These are phyloP conservation scores for Caenorhabditis macrosperma DNA, from an alignment of 2,888 invertebrate genomes.

Conservation along the genomic window DNA sequence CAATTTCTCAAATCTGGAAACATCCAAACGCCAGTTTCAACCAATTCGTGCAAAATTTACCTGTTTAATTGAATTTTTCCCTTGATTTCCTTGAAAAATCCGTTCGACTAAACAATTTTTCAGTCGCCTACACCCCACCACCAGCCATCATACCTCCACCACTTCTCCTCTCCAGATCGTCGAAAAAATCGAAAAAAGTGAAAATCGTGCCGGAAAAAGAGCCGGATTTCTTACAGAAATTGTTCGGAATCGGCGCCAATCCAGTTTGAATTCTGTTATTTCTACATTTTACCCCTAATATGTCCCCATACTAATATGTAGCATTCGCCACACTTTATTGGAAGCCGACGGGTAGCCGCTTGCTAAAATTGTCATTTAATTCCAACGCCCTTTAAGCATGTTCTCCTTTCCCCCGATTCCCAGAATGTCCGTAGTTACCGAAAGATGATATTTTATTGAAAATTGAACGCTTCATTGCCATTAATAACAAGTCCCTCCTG, in stretches of 20 bases:
- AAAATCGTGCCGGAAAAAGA: slow-evolving; percentile 20
- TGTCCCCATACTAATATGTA: neutral
- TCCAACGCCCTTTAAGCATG: neutral
- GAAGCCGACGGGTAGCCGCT: neutral
- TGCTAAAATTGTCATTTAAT: neutral
- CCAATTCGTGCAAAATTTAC: too few species aligned
- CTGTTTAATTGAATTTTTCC: too few species aligned
- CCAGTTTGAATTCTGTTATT: neutral
- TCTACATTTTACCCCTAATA: neutral
- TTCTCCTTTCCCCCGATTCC: too few species aligned
- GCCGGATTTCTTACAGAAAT: slow-evolving; percentile 33
- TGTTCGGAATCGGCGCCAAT: slow-evolving; percentile 27
- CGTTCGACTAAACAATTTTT: neutral
- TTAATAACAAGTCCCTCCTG: neutral
- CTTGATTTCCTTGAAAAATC: too few species aligned
- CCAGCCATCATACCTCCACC: neutral
- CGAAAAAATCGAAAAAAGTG: slow-evolving; percentile 15
- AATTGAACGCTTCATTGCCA: neutral
- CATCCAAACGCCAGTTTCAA: too few species aligned
- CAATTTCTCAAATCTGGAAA: neutral
- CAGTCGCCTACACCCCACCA: neutral
- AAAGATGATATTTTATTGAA: neutral
- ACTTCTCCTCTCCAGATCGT: neutral
- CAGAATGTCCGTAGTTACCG: neutral
- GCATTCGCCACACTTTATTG: neutral